These are phyloP conservation scores for Bathynomus jamesi DNA, from an alignment of 1,140 invertebrate species.

Conservation along the genomic window DNA sequence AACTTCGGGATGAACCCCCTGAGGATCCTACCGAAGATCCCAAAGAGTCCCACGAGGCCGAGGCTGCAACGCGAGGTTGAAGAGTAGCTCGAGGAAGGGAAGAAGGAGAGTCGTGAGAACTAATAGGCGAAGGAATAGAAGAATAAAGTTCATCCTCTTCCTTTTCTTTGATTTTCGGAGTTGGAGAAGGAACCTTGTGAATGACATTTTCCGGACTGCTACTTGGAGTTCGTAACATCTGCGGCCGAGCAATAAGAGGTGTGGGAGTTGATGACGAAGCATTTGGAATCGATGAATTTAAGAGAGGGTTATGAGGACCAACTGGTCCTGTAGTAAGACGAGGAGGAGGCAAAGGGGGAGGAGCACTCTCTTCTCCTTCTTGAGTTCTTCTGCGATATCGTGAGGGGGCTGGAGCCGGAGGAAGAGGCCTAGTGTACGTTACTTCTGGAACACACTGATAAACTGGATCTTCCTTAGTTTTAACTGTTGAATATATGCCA, in stretches of 20 bases:
- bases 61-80: constrained; percentile 25
- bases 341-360: constrained; percentile 30
- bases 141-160: constrained; percentile 33
- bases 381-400: constrained; percentile 25
- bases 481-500: constrained; percentile 27
- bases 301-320: constrained; percentile 25
- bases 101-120: constrained; percentile 23
- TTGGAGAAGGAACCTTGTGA: constrained; percentile 18
- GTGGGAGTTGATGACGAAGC: not conserved
- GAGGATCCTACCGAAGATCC: constrained; percentile 23
- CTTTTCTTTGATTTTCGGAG: constrained; percentile 17
- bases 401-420: constrained; percentile 28
- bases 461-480: constrained; percentile 28
- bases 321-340: constrained; percentile 29
- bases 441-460: constrained; percentile 32
- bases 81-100: constrained; percentile 24
- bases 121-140: constrained; percentile 32
- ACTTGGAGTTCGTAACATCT: not conserved
- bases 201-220: constrained; percentile 6
- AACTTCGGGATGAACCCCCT: constrained; percentile 11
- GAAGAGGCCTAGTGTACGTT: constrained; percentile 27
- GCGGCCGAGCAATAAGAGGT: not conserved
- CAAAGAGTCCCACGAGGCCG: constrained; percentile 33
- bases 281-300: constrained; percentile 1
- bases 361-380: constrained; percentile 21